Percentiles rank a stretch among this genome's conserved stretches.
Evolutionary conservation across 2,888 invertebrate genomes (phyloP).

Genomic region (Mystacides longicornis): DNA sequence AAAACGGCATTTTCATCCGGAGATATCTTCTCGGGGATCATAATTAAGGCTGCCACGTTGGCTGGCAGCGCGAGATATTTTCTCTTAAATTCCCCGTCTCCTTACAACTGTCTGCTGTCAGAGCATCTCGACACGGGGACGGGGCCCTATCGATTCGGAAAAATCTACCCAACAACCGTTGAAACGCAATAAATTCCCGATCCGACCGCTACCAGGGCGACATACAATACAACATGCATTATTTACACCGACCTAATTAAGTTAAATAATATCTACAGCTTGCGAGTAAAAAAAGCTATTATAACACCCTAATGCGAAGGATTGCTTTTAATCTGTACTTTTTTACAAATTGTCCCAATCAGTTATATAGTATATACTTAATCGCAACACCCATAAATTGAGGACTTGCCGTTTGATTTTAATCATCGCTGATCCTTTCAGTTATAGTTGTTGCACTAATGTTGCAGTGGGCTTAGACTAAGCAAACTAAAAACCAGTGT

Average conservation of each 20-base stretch:
- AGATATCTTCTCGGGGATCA: background rate
- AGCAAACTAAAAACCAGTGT: no score
- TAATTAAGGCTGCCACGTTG: constrained; percentile 1
- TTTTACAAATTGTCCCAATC: no score
- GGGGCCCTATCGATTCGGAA: constrained; percentile 7
- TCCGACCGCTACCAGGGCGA: constrained; percentile 11
- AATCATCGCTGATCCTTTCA: no score
- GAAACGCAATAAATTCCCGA: constrained; percentile 11
- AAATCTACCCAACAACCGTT: constrained; percentile 7
- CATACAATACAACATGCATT: constrained; percentile 3
- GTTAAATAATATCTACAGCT: no score
- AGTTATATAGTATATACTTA: no score
- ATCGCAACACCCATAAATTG: no score
- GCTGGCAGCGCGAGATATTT: background rate
- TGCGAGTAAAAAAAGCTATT: no score
- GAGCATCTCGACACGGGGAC: constrained; percentile 2
- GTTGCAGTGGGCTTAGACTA: no score
- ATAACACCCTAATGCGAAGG: no score
- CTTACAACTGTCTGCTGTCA: constrained; percentile 5
- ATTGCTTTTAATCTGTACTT: no score
- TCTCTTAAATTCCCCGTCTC: constrained; percentile 1
- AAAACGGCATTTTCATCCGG: background rate
- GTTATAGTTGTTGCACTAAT: no score
- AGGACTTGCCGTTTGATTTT: no score
- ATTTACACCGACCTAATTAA: constrained; percentile 1